phyloP scores from a whole-genome alignment of 1,140 invertebrate species.

The Microplitis mediator region DNA sequence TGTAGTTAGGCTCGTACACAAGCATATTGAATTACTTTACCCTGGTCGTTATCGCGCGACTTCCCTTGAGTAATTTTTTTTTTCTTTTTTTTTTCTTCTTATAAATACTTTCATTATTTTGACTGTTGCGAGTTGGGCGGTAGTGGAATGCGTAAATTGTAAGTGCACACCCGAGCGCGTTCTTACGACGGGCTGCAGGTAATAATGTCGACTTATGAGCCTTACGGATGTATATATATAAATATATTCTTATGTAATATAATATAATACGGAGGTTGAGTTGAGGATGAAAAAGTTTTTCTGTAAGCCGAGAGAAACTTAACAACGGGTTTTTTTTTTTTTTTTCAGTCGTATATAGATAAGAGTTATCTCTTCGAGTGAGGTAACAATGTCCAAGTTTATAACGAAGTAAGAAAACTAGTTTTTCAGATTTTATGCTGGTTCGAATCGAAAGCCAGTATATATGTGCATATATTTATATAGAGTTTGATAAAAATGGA shows the following conservation, averaged over 20 bases:
- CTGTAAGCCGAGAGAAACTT: background rate
- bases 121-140: background rate
- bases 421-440: background rate
- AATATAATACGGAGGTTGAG: background rate
- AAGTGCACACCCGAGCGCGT: constrained; percentile 3
- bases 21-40: constrained; percentile 40
- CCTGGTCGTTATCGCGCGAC: constrained; percentile 30
- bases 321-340: background rate
- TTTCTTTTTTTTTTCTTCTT: constrained; percentile 23
- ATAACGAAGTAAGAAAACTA: background rate
- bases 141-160: constrained; percentile 36
- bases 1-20: background rate
- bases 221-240: background rate
- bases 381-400: background rate
- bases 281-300: constrained; percentile 1
- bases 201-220: constrained; percentile 25
- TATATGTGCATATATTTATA: background rate
- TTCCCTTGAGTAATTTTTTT: constrained; percentile 21
- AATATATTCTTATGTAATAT: background rate
- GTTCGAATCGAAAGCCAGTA: background rate
- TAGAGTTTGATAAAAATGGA: background rate
- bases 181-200: background rate
- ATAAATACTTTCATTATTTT: background rate
- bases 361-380: background rate
- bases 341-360: background rate